A percentile compares a stretch with the other conserved stretches of the same genome.
Evolutionary conservation across 2,113 vertebrate genomes (phyloP).

Genomic region (Saguinus midas): DNA sequence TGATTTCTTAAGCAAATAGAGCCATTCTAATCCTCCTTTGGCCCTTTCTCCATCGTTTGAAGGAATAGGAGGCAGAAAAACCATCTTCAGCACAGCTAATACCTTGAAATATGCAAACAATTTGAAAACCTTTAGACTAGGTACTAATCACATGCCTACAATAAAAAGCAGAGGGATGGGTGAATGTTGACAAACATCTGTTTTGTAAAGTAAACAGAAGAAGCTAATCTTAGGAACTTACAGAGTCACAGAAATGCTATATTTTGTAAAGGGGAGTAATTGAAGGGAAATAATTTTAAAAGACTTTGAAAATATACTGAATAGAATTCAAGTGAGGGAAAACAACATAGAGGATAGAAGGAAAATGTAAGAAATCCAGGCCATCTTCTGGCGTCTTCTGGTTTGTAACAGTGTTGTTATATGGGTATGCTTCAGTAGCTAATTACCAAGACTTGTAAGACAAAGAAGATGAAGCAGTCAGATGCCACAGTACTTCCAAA

Average conservation of each 20-base stretch:
- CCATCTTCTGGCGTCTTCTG: not conserved
- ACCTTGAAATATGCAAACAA: conserved; percentile 58
- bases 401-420: not conserved
- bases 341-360: not conserved
- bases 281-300: not conserved
- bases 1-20: conserved; percentile 59
- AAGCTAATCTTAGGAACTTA: not conserved
- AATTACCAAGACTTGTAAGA: not conserved
- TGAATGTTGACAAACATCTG: not conserved
- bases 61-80: conserved; percentile 41
- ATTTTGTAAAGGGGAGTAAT: not conserved
- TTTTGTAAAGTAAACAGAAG: not conserved
- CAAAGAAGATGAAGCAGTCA: not conserved
- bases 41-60: conserved; percentile 11
- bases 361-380: not conserved
- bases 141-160: not conserved
- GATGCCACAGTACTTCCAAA: not conserved
- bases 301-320: conserved; percentile 17
- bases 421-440: not conserved
- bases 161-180: not conserved
- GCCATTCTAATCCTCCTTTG: not conserved
- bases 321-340: conserved; percentile 11
- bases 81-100: conserved; percentile 10
- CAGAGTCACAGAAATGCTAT: not conserved
- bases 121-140: conserved; percentile 43